Evolutionary conservation across 1,140 invertebrate genomes (phyloP), one percentile per base, ranked within the genome.

Genomic region (Eriocheir sinensis): DNA sequence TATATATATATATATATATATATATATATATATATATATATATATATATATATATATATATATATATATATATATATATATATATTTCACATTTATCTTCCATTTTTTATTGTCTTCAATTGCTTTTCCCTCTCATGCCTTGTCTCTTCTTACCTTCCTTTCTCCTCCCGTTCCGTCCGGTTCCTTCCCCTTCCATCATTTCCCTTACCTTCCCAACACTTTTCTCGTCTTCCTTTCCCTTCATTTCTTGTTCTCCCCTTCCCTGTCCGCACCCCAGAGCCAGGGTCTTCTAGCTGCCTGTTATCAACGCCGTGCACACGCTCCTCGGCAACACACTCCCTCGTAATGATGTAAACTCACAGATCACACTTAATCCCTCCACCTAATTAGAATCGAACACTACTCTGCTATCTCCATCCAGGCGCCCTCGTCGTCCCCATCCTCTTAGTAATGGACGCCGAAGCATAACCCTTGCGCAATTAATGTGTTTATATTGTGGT

Each of bases 301-400:
- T 53, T 53, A 53, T 53, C 48, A 21, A 36, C 85, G 17, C 38
- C 30, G 30, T 38, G 30, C 21, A 21, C 85, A 41, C 40, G 36
- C 85, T 44, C 85, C 3, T 8, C 85, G 38, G 21, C 85, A 41
- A 4, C 44, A 34, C 88, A 32, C 40, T 38, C 8, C n/a, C 44
- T 17, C 88, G 34, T 53, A 32, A 89, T 89, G 86, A 89, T 89
- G 88, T 89, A 89, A 89, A 89, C 88, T 89, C 88, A 3, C 53
- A 41, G 88, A 90, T 72, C 48, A 60, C 72, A 72, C 32, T 90
- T 90, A 90, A 90, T 90, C 48, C 36, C 48, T 21, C 32, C 12
- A 36, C 89, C 48, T 90, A 90, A 90, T 90, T 90, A 60, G 89
- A 90, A 72, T 90, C 48, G 72, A 72, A 90, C 89, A 90, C 48